phyloP scores from a whole-genome alignment of 1,140 invertebrate species.

The Mesaphorura yosii region DNA sequence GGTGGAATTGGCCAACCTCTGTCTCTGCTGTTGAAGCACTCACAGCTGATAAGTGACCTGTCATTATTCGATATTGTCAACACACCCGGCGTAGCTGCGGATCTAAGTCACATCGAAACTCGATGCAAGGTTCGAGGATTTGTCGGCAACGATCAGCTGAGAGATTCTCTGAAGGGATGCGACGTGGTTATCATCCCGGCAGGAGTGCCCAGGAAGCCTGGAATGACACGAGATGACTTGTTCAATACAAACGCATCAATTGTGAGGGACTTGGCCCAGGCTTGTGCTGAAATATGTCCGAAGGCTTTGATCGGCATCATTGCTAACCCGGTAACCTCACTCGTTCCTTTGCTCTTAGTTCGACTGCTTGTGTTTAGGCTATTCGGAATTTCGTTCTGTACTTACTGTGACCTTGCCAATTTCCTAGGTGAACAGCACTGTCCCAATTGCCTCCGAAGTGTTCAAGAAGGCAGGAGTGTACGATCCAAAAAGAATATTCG shows the following conservation, averaged over 20 bases:
- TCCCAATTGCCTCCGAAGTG: slow-evolving; percentile 59
- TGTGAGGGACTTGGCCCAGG: slow-evolving; percentile 46
- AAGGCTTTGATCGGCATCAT: slow-evolving; percentile 55
- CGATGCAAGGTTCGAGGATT: slow-evolving; percentile 33
- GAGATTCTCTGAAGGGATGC: slow-evolving; percentile 36
- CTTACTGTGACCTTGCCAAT: too few species aligned
- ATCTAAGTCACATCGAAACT: slow-evolving; percentile 94
- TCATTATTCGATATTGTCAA: slow-evolving; percentile 91
- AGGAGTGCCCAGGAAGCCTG: slow-evolving; percentile 54
- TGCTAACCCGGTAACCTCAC: slow-evolving; percentile 52
- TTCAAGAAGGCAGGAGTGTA: slow-evolving; percentile 51
- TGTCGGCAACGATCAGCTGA: slow-evolving; percentile 18
- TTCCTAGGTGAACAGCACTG: slow-evolving; percentile 41
- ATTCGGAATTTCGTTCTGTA: too few species aligned
- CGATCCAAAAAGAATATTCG: slow-evolving; percentile 61
- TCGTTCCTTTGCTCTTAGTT: slow-evolving; percentile 17
- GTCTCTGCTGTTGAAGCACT: slow-evolving; percentile 87
- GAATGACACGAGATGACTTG: slow-evolving; percentile 46
- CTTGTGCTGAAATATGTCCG: slow-evolving; percentile 45
- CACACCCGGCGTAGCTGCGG: slow-evolving; percentile 92
- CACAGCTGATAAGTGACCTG: slow-evolving; percentile 66
- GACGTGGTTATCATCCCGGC: slow-evolving; percentile 56
- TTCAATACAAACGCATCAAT: slow-evolving; percentile 59
- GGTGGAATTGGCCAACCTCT: slow-evolving; percentile 98
- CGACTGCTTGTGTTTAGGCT: too few species aligned